Evolutionary conservation across 2,888 invertebrate genomes (phyloP).

Genomic region (Bedellia somnulentella): DNA sequence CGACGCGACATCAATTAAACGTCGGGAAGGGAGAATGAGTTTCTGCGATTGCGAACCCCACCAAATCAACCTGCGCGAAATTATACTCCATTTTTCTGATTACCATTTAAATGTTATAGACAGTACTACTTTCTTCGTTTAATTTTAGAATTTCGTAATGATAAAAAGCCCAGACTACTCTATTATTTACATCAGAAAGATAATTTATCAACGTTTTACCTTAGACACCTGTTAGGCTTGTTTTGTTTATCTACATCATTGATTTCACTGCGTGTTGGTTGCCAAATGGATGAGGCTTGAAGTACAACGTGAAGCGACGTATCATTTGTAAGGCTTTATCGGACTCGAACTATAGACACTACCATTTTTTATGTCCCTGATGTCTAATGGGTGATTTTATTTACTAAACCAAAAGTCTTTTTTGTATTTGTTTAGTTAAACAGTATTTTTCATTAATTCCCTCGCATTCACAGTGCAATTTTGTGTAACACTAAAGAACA

Average conservation of each 20-base stretch:
- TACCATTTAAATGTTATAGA: constrained; percentile 13
- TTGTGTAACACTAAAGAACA: no score
- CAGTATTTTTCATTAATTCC: no score
- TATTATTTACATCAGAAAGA: no score
- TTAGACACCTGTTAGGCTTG: no score
- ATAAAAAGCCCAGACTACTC: no score
- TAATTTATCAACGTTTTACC: no score
- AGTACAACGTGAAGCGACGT: constrained; percentile 31
- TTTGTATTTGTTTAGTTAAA: no score
- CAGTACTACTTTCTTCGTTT: no score
- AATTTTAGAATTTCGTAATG: no score
- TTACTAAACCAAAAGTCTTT: no score
- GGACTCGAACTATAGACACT: constrained; percentile 41
- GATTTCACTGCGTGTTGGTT: constrained; percentile 35
- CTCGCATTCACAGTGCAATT: no score
- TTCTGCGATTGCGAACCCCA: constrained; percentile 33
- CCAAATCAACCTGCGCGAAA: constrained; percentile 27
- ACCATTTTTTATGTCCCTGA: constrained; percentile 39
- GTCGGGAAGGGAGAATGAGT: constrained; percentile 41
- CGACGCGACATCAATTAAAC: constrained; percentile 59
- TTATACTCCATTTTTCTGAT: constrained; percentile 31
- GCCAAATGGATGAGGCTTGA: constrained; percentile 36
- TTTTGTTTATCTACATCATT: constrained; percentile 33
- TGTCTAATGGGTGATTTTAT: no score
- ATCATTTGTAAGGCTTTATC: constrained; percentile 53